Percentiles rank a stretch among this genome's conserved stretches.
Conservation (phyloP, 2,888 invertebrate species). For the Campoletis raptor region DNA sequence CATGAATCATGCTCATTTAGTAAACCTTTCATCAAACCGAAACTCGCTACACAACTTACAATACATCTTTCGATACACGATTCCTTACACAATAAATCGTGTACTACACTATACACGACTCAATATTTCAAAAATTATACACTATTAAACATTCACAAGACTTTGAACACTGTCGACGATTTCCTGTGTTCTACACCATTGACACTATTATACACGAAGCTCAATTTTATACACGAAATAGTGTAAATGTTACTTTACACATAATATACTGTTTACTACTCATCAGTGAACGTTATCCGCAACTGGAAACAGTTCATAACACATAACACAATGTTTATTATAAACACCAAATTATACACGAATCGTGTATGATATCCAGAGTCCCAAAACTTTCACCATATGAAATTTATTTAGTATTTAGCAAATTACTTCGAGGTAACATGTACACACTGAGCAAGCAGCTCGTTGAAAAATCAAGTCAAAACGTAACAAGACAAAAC, state of each 20-base stretch:
- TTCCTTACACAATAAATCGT: too few species aligned
- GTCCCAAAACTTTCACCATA: not conserved
- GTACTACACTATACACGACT: too few species aligned
- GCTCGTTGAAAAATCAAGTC: not conserved
- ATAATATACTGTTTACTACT: too few species aligned
- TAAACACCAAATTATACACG: not conserved
- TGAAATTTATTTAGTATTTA: not conserved
- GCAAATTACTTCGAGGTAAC: not conserved
- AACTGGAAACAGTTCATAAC: not conserved
- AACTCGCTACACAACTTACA: not conserved
- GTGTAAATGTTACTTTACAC: too few species aligned
- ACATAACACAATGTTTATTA: not conserved
- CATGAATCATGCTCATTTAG: not conserved
- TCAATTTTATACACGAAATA: not conserved
- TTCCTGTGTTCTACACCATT: not conserved
- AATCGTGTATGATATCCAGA: not conserved
- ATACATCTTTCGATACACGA: too few species aligned
- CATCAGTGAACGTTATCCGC: too few species aligned
- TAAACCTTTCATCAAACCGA: not conserved
- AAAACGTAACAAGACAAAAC: conserved; percentile 28
- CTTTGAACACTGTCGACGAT: not conserved
- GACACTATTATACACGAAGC: not conserved
- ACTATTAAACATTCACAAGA: not conserved
- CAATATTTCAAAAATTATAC: too few species aligned
- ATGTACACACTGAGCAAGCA: not conserved